phyloP scores from a whole-genome alignment of 1,140 invertebrate genomes.

The Dendrolimus punctatus region DNA sequence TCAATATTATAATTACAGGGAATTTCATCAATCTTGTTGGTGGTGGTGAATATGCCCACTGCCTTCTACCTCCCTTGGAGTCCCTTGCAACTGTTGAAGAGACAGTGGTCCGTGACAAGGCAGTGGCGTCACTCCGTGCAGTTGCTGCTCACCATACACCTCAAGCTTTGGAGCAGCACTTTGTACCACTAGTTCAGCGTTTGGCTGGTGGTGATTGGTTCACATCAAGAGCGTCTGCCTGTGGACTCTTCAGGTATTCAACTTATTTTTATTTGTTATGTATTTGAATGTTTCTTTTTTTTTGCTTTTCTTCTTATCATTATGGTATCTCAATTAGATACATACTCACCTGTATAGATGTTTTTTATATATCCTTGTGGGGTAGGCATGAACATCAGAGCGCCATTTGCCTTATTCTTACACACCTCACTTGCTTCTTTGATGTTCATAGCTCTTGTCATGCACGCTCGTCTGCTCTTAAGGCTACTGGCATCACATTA shows the following conservation, averaged over 20 bases:
- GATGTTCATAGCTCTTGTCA: too few relatives aligned
- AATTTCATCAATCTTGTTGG: constrained; percentile 85
- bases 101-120: constrained; percentile 99
- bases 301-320: too few relatives aligned
- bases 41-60: constrained; percentile 96
- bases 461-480: too few relatives aligned
- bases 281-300: too few relatives aligned
- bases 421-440: too few relatives aligned
- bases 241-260: constrained; percentile 54
- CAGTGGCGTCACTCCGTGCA: constrained; percentile 93
- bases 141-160: constrained; percentile 59
- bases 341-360: too few relatives aligned
- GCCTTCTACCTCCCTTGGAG: constrained; percentile 95
- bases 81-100: constrained; percentile 99
- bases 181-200: constrained; percentile 56
- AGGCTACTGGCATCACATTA: too few relatives aligned
- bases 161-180: constrained; percentile 55
- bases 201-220: constrained; percentile 64
- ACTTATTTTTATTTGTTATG: not conserved
- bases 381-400: too few relatives aligned
- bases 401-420: too few relatives aligned
- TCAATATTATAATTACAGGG: constrained; percentile 27
- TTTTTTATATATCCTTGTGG: too few relatives aligned
- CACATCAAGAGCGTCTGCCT: constrained; percentile 56
- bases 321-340: too few relatives aligned